Evolutionary conservation across 2,113 vertebrate species (phyloP).

Genomic region (Donacobius atricapilla): DNA sequence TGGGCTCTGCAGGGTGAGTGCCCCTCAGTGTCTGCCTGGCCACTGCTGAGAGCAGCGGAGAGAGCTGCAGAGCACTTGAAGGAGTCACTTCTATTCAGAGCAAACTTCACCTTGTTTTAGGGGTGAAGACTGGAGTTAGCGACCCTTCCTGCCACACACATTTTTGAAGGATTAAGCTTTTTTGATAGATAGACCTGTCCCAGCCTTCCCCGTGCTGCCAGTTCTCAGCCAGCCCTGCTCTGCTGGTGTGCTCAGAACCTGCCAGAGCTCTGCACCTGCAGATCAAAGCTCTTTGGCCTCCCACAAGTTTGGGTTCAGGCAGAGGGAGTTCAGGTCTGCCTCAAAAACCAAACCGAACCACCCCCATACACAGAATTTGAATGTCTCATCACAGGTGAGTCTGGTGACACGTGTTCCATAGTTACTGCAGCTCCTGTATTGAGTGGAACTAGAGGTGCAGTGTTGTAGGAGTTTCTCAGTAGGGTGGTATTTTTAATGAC

Average conservation of each 20-base stretch:
- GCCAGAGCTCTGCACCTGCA: not conserved
- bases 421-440: not conserved
- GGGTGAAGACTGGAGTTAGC: not conserved
- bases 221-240: not conserved
- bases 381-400: not conserved
- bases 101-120: not conserved
- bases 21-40: not conserved
- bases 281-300: not conserved
- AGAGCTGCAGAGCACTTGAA: not conserved
- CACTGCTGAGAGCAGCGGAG: not conserved
- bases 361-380: not conserved
- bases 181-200: not conserved
- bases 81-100: not conserved
- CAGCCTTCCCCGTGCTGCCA: not conserved
- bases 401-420: not conserved
- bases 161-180: not conserved
- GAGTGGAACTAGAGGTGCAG: not conserved
- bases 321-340: not conserved
- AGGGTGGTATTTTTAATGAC: not conserved
- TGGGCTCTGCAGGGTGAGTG: not conserved
- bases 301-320: not conserved
- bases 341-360: not conserved
- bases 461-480: not conserved
- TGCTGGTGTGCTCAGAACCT: not conserved
- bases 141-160: not conserved